Conservation (phyloP, 1,140 invertebrate genomes). For the Drosophila quadrilineata region DNA sequence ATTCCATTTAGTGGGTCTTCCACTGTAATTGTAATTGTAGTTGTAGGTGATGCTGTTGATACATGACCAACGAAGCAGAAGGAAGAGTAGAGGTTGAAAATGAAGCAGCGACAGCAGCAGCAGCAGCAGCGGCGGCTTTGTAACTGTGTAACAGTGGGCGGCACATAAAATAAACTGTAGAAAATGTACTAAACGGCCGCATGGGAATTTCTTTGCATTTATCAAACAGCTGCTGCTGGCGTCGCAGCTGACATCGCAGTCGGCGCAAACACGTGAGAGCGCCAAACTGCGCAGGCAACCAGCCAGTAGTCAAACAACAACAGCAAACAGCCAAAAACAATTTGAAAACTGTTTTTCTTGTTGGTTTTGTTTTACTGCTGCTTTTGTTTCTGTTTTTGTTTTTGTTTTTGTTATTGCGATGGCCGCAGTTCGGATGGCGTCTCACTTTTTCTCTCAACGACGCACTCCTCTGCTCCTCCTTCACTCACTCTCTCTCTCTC, state of each 20-base stretch:
- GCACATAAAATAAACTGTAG: slow-evolving; percentile 40
- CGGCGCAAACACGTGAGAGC: slow-evolving; percentile 54
- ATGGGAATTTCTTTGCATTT: slow-evolving; percentile 71
- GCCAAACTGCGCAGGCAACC: slow-evolving; percentile 46
- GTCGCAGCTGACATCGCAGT: slow-evolving; percentile 32
- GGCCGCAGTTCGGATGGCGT: slow-evolving; percentile 13
- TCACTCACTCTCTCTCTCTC: neutral
- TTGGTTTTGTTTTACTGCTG: slow-evolving; percentile 13
- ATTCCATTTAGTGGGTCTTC: too few relatives aligned
- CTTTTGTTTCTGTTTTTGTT: slow-evolving; percentile 25
- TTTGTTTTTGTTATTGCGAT: slow-evolving; percentile 15
- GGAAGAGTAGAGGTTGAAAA: neutral
- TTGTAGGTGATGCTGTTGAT: slow-evolving; percentile 5
- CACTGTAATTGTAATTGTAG: too few relatives aligned
- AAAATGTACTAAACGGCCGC: slow-evolving; percentile 63
- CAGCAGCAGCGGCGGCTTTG: slow-evolving; percentile 1
- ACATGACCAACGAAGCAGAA: slow-evolving; percentile 4
- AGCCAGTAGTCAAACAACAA: slow-evolving; percentile 5
- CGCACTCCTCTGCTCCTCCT: too few relatives aligned
- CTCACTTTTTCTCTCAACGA: neutral
- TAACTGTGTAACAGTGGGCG: slow-evolving; percentile 35
- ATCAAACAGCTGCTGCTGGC: slow-evolving; percentile 39
- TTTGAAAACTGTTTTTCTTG: slow-evolving; percentile 25
- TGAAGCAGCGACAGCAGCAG: slow-evolving; percentile 1
- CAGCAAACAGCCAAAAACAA: slow-evolving; percentile 20